phyloP scores from a whole-genome alignment of 2,888 invertebrate species.

The Drosophila monieri region DNA sequence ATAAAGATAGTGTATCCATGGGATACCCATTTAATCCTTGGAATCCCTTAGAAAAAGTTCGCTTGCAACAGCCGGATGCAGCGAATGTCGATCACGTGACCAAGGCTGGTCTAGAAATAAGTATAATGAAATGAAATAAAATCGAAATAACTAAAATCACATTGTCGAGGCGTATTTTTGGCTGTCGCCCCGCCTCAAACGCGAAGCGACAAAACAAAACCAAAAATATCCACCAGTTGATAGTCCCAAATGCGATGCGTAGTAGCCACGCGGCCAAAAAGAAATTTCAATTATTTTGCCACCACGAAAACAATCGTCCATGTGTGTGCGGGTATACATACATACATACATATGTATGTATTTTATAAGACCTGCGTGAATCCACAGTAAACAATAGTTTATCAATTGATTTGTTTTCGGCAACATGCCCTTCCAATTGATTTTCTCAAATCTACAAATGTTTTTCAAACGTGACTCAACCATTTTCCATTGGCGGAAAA shows the following conservation, averaged over 20 bases:
- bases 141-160: slow-evolving; percentile 29
- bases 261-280: slow-evolving; percentile 58
- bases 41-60: slow-evolving; percentile 1
- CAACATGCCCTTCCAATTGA: background rate
- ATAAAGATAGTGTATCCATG: background rate
- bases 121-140: slow-evolving; percentile 1
- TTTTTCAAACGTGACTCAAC: background rate
- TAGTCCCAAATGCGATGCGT: slow-evolving; percentile 65
- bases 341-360: background rate
- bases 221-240: slow-evolving; percentile 35
- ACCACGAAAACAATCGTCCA: slow-evolving; percentile 25
- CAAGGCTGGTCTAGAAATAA: slow-evolving; percentile 36
- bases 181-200: slow-evolving; percentile 43
- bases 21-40: background rate
- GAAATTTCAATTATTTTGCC: slow-evolving; percentile 50
- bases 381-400: slow-evolving; percentile 31
- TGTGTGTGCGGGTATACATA: background rate
- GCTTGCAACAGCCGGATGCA: slow-evolving; percentile 23
- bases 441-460: background rate
- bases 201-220: slow-evolving; percentile 27
- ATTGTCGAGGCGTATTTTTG: slow-evolving; percentile 58
- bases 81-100: slow-evolving; percentile 34
- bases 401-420: slow-evolving; percentile 5
- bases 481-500: slow-evolving; percentile 14
- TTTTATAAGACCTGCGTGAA: slow-evolving; percentile 37